phyloP scores from a whole-genome alignment of 2,113 vertebrate species.

The Oreochromis aureus region DNA sequence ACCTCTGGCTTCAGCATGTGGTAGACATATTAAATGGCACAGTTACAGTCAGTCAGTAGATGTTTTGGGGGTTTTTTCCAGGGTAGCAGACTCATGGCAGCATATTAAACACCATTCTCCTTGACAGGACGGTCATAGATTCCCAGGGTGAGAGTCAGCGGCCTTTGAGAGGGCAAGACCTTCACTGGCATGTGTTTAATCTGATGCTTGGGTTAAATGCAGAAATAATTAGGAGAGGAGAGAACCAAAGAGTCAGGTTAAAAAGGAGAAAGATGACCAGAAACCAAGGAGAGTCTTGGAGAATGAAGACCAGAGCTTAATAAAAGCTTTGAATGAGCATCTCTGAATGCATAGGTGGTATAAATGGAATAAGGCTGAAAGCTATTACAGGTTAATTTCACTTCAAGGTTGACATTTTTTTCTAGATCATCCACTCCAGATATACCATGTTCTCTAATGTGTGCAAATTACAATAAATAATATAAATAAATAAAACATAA shows the following conservation, averaged over 20 bases:
- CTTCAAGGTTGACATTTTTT: neutral
- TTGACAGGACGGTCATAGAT: neutral
- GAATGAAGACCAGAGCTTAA: neutral
- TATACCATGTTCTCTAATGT: neutral
- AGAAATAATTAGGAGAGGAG: neutral
- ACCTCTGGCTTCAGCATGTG: neutral
- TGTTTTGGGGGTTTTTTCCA: neutral
- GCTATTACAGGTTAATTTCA: neutral
- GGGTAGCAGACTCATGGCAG: neutral
- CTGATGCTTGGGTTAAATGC: neutral
- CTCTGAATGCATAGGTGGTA: neutral
- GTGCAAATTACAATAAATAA: neutral
- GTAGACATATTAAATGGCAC: neutral
- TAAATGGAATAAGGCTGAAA: neutral
- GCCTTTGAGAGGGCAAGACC: neutral
- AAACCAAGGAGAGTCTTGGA: neutral
- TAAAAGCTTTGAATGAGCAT: neutral
- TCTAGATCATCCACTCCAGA: neutral
- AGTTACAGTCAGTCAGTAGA: neutral
- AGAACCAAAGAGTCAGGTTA: neutral
- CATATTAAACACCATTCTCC: neutral
- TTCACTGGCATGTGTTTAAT: neutral
- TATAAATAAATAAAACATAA: too few relatives aligned
- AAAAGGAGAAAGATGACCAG: neutral
- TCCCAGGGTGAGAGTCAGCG: neutral